Percentiles rank a stretch among this genome's conserved stretches.
Conservation (phyloP, 2,888 invertebrate species). For the Gymnocheta viridis region DNA sequence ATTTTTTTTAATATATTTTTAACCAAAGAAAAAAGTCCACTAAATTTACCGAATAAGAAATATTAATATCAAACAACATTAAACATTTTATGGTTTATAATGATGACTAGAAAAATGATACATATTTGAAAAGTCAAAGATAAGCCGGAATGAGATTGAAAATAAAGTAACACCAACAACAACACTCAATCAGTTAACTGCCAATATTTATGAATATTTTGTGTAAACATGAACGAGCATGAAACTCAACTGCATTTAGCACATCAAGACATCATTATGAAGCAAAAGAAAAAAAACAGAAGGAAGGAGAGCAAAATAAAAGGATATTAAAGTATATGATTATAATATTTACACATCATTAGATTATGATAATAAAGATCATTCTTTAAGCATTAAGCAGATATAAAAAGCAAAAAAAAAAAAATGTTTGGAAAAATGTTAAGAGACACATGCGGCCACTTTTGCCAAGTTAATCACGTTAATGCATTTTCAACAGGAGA, state of each 20-base stretch:
- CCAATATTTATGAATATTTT: too few relatives aligned
- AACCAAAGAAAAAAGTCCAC: neutral
- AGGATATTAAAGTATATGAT: constrained; percentile 56
- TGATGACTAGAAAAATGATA: constrained; percentile 31
- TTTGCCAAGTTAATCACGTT: constrained; percentile 67
- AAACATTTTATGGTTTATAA: constrained; percentile 19
- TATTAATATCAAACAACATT: constrained; percentile 45
- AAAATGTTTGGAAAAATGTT: constrained; percentile 1
- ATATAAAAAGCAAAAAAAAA: constrained; percentile 13
- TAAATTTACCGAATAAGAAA: constrained; percentile 33
- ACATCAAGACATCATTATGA: constrained; percentile 43
- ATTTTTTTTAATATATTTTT: too few relatives aligned
- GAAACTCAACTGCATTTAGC: neutral
- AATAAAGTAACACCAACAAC: neutral
- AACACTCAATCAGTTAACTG: neutral
- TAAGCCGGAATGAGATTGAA: constrained; percentile 55
- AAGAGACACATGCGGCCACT: constrained; percentile 54
- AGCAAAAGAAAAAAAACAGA: constrained; percentile 46
- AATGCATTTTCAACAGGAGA: constrained; percentile 55
- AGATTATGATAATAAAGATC: constrained; percentile 47
- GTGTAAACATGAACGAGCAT: neutral
- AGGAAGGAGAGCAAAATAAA: neutral
- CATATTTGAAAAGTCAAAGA: constrained; percentile 64
- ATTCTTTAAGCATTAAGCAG: constrained; percentile 46
- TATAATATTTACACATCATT: constrained; percentile 68